These are phyloP conservation scores for Patella depressa DNA, from an alignment of 2,888 invertebrate genomes.

Conservation along the genomic window DNA sequence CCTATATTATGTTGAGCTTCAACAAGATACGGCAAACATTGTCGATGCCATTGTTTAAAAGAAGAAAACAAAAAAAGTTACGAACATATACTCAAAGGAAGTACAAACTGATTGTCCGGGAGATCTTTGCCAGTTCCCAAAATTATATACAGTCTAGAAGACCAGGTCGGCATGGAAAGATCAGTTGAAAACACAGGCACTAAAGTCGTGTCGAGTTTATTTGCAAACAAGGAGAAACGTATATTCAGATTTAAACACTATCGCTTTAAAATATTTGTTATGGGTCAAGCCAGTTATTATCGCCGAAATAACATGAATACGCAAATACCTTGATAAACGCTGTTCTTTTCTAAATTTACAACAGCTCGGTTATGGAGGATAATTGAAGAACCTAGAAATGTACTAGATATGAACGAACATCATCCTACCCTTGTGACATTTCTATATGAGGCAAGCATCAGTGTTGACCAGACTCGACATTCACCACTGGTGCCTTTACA, in stretches of 20 bases:
- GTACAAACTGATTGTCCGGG: background rate
- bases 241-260: conserved; percentile 29
- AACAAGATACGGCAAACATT: background rate
- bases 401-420: conserved; percentile 21
- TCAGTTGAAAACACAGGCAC: background rate
- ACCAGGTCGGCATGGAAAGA: background rate
- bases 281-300: conserved; percentile 30
- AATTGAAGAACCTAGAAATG: conserved; percentile 22
- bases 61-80: background rate
- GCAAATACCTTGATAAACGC: conserved; percentile 35
- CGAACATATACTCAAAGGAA: background rate
- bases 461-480: background rate
- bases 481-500: conserved; percentile 9
- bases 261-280: conserved; percentile 31
- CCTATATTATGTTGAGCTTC: background rate
- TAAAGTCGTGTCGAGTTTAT: background rate
- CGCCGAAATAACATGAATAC: conserved; percentile 25
- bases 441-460: background rate
- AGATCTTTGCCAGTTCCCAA: background rate
- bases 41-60: background rate
- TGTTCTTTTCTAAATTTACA: conserved; percentile 27
- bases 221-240: conserved; percentile 17
- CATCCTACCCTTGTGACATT: conserved; percentile 8
- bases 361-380: conserved; percentile 31
- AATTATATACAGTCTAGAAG: background rate